Percentiles rank a stretch among this genome's conserved stretches.
These are phyloP conservation scores for Hymenochirus boettgeri DNA, from an alignment of 2,113 vertebrate genomes.

Conservation along the genomic window DNA sequence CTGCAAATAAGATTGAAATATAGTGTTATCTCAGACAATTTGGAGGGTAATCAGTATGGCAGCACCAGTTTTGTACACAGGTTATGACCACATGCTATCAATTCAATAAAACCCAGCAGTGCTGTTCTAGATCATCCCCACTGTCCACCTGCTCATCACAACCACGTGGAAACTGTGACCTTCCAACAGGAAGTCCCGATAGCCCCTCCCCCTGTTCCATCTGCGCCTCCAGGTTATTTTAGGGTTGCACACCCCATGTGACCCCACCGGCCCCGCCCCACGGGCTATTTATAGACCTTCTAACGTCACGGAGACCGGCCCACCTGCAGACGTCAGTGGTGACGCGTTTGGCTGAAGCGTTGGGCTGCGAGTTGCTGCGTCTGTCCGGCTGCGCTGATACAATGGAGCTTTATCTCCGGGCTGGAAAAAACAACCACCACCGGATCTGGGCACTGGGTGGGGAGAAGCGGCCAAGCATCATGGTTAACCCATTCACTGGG, in stretches of 20 bases:
- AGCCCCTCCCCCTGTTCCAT: constrained; percentile 8
- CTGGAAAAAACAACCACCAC: constrained; percentile 13
- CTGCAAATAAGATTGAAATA: too few species aligned
- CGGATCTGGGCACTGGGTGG: constrained; percentile 15
- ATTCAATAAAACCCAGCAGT: too few species aligned
- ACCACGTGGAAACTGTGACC: too few species aligned
- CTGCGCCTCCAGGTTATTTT: constrained; percentile 22
- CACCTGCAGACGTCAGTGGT: constrained; percentile 56
- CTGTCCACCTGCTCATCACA: too few species aligned
- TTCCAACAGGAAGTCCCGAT: too few species aligned
- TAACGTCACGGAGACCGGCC: constrained; percentile 61
- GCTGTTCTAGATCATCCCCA: too few species aligned
- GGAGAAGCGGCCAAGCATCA: too few species aligned
- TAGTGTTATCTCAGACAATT: too few species aligned
- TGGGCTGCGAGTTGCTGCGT: constrained; percentile 43
- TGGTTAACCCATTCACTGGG: too few species aligned
- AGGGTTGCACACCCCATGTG: neutral
- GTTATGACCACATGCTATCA: too few species aligned
- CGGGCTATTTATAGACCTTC: constrained; percentile 43
- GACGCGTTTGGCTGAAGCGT: constrained; percentile 58
- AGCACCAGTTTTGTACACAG: too few species aligned
- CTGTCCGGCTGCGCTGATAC: constrained; percentile 27
- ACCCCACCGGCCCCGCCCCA: constrained; percentile 14
- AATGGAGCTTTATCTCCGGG: constrained; percentile 41
- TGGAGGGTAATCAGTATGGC: too few species aligned